Evolutionary conservation across 2,113 vertebrate genomes (phyloP).

Genomic region (Tamias sibiricus): DNA sequence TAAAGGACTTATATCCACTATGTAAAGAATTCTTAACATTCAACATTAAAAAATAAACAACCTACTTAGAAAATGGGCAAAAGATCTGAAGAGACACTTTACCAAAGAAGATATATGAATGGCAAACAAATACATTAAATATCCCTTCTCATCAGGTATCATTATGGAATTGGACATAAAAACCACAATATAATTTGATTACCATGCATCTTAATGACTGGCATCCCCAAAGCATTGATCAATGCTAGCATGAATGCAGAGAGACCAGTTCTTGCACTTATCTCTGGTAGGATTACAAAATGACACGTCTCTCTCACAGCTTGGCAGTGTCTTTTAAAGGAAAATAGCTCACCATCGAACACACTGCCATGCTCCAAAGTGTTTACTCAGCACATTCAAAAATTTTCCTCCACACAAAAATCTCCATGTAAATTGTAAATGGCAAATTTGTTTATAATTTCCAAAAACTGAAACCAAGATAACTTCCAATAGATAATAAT

Average conservation of each 20-base stretch:
- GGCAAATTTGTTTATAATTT: not conserved
- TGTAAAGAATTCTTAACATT: not conserved
- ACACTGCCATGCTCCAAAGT: not conserved
- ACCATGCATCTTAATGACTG: not conserved
- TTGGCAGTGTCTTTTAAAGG: not conserved
- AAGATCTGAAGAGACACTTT: not conserved
- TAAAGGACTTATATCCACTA: not conserved
- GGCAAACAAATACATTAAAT: not conserved
- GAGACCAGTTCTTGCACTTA: not conserved
- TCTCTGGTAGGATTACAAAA: not conserved
- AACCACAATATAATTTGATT: not conserved
- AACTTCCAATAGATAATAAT: not conserved
- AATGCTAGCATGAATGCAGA: not conserved
- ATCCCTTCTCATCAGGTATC: not conserved
- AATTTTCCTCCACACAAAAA: not conserved
- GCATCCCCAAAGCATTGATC: not conserved
- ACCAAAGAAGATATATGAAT: not conserved
- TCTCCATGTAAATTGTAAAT: not conserved
- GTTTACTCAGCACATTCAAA: not conserved
- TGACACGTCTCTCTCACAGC: no score
- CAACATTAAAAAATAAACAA: not conserved
- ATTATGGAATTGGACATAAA: not conserved
- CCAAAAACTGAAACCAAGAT: not conserved
- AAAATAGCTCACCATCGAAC: not conserved
- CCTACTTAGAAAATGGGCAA: not conserved